Percentiles rank a stretch among this genome's conserved stretches.
Conservation (phyloP, 2,888 invertebrate genomes). For the Reticulitermes lucifugus region DNA sequence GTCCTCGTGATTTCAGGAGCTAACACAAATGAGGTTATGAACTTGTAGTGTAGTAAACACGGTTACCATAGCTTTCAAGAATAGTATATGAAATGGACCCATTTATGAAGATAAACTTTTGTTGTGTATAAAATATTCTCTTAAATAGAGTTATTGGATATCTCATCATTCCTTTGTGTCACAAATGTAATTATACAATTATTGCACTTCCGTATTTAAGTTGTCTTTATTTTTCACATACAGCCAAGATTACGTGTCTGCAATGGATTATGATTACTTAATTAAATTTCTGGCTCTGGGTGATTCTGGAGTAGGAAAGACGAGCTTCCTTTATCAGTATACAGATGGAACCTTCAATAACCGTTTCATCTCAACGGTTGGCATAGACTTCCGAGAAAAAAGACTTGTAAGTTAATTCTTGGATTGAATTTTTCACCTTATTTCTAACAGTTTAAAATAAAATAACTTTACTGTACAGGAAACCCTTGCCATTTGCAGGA, state of each 20-base stretch:
- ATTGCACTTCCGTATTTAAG: not conserved
- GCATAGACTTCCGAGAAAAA: constrained; percentile 97
- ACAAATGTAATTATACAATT: not conserved
- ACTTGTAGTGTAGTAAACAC: too few relatives aligned
- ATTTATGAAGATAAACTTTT: not conserved
- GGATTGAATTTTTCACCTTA: too few relatives aligned
- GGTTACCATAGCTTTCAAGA: too few relatives aligned
- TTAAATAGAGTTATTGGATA: not conserved
- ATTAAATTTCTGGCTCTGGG: constrained; percentile 94
- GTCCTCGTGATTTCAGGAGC: not conserved
- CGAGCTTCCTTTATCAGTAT: constrained; percentile 95
- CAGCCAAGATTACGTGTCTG: not conserved
- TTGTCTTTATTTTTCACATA: not conserved
- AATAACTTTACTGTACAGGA: too few relatives aligned
- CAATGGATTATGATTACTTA: constrained; percentile 90
- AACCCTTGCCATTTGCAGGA: too few relatives aligned
- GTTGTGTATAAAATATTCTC: not conserved
- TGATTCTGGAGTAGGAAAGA: constrained; percentile 98
- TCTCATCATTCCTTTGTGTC: not conserved
- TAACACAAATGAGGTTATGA: too few relatives aligned
- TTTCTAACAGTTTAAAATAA: too few relatives aligned
- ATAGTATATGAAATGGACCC: not conserved
- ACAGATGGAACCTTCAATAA: constrained; percentile 93
- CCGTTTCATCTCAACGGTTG: constrained; percentile 95
- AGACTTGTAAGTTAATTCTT: constrained; percentile 76